phyloP scores from a whole-genome alignment of 2,888 invertebrate species.

The Drosophila antonietae region DNA sequence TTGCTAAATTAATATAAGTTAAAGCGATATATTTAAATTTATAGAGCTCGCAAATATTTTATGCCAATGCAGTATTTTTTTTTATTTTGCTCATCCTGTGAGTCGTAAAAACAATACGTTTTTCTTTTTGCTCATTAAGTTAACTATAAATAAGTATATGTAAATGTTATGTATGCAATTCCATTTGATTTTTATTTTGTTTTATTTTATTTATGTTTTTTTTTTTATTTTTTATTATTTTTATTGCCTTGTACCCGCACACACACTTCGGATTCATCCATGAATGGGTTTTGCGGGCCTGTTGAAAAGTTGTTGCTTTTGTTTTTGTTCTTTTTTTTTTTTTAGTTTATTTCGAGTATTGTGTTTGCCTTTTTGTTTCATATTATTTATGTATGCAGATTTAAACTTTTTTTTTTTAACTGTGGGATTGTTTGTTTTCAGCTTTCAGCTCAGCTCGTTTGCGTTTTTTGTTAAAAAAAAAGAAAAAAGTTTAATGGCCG shows the following conservation, averaged over 20 bases:
- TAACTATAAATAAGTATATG: constrained; percentile 48
- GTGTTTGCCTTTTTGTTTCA: constrained; percentile 54
- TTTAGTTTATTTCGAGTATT: constrained; percentile 40
- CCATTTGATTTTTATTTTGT: constrained; percentile 31
- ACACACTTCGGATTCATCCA: constrained; percentile 30
- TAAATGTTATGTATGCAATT: constrained; percentile 57
- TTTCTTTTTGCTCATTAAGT: constrained; percentile 43
- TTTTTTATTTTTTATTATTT: constrained; percentile 18
- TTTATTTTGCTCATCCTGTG: not conserved
- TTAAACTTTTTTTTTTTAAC: constrained; percentile 47
- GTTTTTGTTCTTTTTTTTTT: constrained; percentile 15
- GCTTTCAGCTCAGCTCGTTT: constrained; percentile 44
- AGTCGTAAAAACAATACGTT: constrained; percentile 9
- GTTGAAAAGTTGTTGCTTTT: constrained; percentile 41
- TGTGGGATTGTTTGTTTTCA: constrained; percentile 41
- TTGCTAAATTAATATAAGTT: constrained; percentile 20
- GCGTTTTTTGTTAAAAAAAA: constrained; percentile 39
- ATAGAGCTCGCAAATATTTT: constrained; percentile 12
- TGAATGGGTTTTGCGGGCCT: constrained; percentile 53
- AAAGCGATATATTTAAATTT: constrained; percentile 23
- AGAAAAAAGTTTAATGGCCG: constrained; percentile 62
- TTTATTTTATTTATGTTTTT: constrained; percentile 15
- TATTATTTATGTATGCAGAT: constrained; percentile 75
- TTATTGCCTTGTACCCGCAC: constrained; percentile 51
- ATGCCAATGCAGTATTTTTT: constrained; percentile 10